phyloP scores from a whole-genome alignment of 2,113 vertebrate species.

The Nibea albiflora region DNA sequence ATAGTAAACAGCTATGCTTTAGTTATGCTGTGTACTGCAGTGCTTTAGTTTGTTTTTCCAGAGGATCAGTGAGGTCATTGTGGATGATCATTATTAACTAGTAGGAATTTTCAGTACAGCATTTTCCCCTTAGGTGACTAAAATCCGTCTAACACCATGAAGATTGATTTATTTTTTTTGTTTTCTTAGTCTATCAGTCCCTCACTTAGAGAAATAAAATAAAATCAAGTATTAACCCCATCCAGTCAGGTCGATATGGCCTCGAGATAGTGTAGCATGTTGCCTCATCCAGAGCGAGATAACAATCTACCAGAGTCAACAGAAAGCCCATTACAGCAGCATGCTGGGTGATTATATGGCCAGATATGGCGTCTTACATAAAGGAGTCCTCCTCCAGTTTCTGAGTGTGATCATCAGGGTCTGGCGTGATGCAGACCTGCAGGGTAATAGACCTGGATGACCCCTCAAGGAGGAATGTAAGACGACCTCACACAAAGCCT shows the following conservation, averaged over 20 bases:
- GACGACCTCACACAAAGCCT: slow-evolving; percentile 31
- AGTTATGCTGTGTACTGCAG: not conserved
- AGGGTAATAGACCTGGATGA: slow-evolving; percentile 56
- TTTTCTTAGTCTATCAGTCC: not conserved
- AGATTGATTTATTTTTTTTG: not conserved
- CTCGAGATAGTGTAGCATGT: slow-evolving; percentile 43
- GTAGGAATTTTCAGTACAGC: not conserved
- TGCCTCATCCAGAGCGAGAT: slow-evolving; percentile 63
- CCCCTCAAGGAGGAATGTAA: slow-evolving; percentile 36
- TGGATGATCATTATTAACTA: slow-evolving; percentile 7
- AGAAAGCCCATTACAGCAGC: slow-evolving; percentile 72
- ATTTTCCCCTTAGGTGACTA: not conserved
- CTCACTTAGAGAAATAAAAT: not conserved
- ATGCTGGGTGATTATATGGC: slow-evolving; percentile 52
- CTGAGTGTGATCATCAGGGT: slow-evolving; percentile 37
- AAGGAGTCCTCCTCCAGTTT: slow-evolving; percentile 42
- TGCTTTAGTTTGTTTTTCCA: slow-evolving; percentile 10
- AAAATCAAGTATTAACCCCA: slow-evolving; percentile 31
- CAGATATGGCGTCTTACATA: slow-evolving; percentile 52
- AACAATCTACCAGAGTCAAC: slow-evolving; percentile 69
- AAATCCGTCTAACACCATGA: not conserved
- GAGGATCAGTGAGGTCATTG: slow-evolving; percentile 15
- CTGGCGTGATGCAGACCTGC: slow-evolving; percentile 25
- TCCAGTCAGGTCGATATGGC: slow-evolving; percentile 39
- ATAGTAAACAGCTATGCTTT: slow-evolving; percentile 18